Conservation (phyloP, 37 sponge, comb jelly and placozoan genomes). For the Ianthella basta region DNA sequence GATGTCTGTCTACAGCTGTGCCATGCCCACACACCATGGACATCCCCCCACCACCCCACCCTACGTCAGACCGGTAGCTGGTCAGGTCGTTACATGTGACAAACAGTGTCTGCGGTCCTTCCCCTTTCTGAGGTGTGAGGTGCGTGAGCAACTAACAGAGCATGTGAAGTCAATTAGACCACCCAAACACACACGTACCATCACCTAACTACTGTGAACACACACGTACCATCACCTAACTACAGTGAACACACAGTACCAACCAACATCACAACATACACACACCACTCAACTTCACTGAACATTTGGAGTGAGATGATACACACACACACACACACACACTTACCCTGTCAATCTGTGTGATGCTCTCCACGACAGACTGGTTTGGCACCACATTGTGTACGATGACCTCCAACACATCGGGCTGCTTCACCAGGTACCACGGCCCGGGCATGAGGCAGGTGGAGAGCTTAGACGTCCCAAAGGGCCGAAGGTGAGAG, state of each 20-base stretch:
- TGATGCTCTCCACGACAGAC: conserved; percentile 9
- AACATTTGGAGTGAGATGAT: too few species aligned
- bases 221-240: neutral
- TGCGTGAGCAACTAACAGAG: too few species aligned
- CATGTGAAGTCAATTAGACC: too few species aligned
- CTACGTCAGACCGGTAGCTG: too few species aligned
- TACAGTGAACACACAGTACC: neutral
- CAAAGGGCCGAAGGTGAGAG: conserved; percentile 63
- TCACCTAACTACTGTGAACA: too few species aligned
- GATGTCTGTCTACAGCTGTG: too few species aligned
- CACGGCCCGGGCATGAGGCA: conserved; percentile 59
- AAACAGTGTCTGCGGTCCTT: too few species aligned
- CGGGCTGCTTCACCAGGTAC: conserved; percentile 59
- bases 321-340: conserved; percentile 26
- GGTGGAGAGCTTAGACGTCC: neutral
- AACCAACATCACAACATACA: neutral
- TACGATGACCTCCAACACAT: conserved; percentile 30
- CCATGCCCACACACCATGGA: too few species aligned
- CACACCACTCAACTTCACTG: neutral
- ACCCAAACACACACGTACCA: neutral
- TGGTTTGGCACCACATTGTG: conserved; percentile 38
- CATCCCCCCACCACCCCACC: too few species aligned
- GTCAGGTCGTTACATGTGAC: too few species aligned
- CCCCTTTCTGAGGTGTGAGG: too few species aligned
- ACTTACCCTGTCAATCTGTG: conserved; percentile 50